phyloP scores from a whole-genome alignment of 35 echinoderm and acorn worm species.

The Eucidaris tribuloides region DNA sequence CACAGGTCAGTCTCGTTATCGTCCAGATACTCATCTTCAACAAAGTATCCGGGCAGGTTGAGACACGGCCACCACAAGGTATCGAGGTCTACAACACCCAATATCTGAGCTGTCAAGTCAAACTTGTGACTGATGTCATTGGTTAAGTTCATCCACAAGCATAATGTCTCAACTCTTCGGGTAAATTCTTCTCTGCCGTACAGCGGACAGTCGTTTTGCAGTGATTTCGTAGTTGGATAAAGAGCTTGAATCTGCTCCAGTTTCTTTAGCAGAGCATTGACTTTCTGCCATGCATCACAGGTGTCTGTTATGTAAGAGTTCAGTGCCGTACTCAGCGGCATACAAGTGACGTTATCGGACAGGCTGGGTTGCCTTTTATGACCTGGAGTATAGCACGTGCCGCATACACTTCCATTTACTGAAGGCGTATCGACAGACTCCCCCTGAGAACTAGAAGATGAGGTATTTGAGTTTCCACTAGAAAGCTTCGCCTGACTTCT shows the following conservation, averaged over 20 bases:
- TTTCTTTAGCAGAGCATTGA: constrained; percentile 41
- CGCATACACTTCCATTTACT: not conserved
- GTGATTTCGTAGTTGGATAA: constrained; percentile 75
- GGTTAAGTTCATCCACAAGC: constrained; percentile 92
- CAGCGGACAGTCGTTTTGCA: constrained; percentile 51
- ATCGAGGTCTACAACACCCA: constrained; percentile 83
- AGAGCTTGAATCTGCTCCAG: constrained; percentile 69
- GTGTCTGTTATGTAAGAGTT: constrained; percentile 51
- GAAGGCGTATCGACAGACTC: constrained; percentile 6
- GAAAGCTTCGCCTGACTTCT: not conserved
- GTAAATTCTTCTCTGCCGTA: constrained; percentile 39
- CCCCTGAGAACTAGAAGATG: not conserved
- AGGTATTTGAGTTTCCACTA: constrained; percentile 1
- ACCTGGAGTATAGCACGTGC: not conserved
- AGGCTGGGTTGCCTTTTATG: not conserved
- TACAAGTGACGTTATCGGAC: constrained; percentile 38
- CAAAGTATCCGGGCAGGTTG: constrained; percentile 11
- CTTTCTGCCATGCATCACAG: constrained; percentile 52
- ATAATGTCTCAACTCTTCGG: constrained; percentile 51
- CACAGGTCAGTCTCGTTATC: not conserved
- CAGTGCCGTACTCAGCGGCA: constrained; percentile 68
- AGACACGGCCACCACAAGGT: constrained; percentile 58
- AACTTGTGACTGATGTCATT: constrained; percentile 82
- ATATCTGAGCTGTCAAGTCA: constrained; percentile 38
- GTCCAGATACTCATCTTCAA: constrained; percentile 9